A percentile compares a stretch with the other conserved stretches of the same genome.
phyloP scores from a whole-genome alignment of 2,797 vertebrate genomes.

The Aeoliscus strigatus region DNA sequence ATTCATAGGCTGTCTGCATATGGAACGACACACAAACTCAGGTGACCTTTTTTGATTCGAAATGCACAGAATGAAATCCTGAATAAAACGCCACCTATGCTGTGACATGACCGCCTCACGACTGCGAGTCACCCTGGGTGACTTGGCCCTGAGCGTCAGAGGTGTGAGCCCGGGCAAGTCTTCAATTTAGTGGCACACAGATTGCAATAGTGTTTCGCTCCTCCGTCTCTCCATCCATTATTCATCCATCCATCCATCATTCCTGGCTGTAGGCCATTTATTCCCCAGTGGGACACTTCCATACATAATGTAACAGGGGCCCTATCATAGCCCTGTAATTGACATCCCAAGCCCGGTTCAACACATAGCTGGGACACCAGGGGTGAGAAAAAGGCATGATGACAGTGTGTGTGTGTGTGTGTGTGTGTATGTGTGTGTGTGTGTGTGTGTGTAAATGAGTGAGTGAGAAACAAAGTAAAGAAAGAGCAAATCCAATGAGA shows the following conservation, averaged over 20 bases:
- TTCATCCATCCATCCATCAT: constrained; percentile 69
- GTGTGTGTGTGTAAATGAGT: constrained; percentile 32
- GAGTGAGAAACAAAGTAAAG: constrained; percentile 10
- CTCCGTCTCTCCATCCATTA: constrained; percentile 72
- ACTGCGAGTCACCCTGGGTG: constrained; percentile 42
- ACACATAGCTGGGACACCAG: constrained; percentile 55
- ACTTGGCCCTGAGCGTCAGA: constrained; percentile 55
- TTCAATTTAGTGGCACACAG: constrained; percentile 68
- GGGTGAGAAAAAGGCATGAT: constrained; percentile 36
- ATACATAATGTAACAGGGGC: constrained; percentile 70
- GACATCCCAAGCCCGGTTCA: constrained; percentile 63
- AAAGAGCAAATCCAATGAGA: constrained; percentile 7
- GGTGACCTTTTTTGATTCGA: constrained; percentile 34
- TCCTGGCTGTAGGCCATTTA: constrained; percentile 68
- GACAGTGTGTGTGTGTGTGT: constrained; percentile 43
- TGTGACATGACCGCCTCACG: constrained; percentile 32
- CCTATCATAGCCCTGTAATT: constrained; percentile 74
- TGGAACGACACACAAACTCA: constrained; percentile 20
- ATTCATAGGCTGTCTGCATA: constrained; percentile 15
- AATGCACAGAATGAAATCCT: constrained; percentile 36
- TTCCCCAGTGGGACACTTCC: constrained; percentile 61
- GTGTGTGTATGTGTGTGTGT: constrained; percentile 22
- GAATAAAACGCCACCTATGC: constrained; percentile 45
- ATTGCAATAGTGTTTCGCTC: constrained; percentile 62
- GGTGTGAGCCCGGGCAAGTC: constrained; percentile 59